Conservation (phyloP, 2,113 vertebrate species). For the Vireo altiloquus region DNA sequence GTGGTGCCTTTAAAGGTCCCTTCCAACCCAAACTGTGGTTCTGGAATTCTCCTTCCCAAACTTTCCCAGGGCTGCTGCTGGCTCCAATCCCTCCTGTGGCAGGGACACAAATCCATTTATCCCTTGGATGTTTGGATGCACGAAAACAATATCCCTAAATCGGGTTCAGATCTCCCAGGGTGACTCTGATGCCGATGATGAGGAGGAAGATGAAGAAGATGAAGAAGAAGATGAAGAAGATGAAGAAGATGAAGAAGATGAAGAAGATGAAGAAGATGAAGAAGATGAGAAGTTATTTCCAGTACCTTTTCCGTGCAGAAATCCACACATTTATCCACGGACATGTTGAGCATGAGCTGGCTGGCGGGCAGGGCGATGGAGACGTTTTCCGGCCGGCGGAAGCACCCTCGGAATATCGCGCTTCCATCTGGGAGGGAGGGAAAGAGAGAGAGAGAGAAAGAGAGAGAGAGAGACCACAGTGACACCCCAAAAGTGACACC, state of each 20-base stretch:
- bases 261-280: not conserved
- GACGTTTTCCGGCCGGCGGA: constrained; percentile 85
- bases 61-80: not conserved
- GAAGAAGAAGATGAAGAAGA: no score
- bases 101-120: not conserved
- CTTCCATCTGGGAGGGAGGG: constrained; percentile 83
- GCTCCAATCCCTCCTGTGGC: rapidly evolving
- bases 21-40: not conserved
- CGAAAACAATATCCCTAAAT: rapidly evolving
- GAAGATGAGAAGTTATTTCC: not conserved
- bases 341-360: constrained; percentile 82
- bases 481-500: not conserved
- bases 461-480: not conserved
- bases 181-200: not conserved
- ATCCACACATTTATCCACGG: constrained; percentile 93
- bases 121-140: not conserved
- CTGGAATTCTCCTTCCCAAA: not conserved
- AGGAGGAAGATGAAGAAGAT: no score
- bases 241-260: no score
- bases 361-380: constrained; percentile 85
- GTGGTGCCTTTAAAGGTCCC: not conserved
- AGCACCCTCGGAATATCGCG: constrained; percentile 93
- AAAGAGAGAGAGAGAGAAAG: not conserved
- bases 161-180: rapidly evolving
- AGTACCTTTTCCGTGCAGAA: constrained; percentile 91